A percentile compares a stretch with the other conserved stretches of the same genome.
phyloP scores from a whole-genome alignment of 1,140 invertebrate genomes.

The Nasonia longicornis region DNA sequence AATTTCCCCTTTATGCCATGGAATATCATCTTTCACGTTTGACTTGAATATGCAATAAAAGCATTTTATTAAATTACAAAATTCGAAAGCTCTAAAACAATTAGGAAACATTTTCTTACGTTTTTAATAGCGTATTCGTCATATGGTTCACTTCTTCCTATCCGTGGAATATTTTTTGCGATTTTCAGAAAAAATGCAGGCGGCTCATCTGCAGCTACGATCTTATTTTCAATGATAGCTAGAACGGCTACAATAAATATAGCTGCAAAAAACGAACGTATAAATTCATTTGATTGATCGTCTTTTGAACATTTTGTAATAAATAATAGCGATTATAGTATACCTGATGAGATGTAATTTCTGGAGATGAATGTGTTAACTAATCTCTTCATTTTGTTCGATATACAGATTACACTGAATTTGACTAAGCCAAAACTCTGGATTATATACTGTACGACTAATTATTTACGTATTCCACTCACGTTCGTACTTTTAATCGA shows the following conservation, averaged over 20 bases:
- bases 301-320: background rate
- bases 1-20: constrained; percentile 30
- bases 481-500: constrained; percentile 46
- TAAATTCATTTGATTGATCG: background rate
- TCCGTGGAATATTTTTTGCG: constrained; percentile 65
- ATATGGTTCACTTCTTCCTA: constrained; percentile 63
- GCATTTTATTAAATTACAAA: background rate
- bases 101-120: constrained; percentile 1
- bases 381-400: constrained; percentile 29
- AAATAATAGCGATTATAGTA: background rate
- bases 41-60: constrained; percentile 14
- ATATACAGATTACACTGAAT: constrained; percentile 6
- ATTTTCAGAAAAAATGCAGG: constrained; percentile 69
- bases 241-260: constrained; percentile 24
- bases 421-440: background rate
- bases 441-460: constrained; percentile 25
- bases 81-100: background rate
- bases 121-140: constrained; percentile 69
- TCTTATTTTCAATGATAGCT: constrained; percentile 23
- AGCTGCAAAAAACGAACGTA: constrained; percentile 29
- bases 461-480: constrained; percentile 54
- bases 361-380: too few relatives aligned
- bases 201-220: constrained; percentile 51
- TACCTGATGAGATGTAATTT: constrained; percentile 16
- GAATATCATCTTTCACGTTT: background rate